A percentile compares a stretch with the other conserved stretches of the same genome.
Evolutionary conservation across 2,888 invertebrate genomes (phyloP).

Genomic region (Drosophila aldrichi): DNA sequence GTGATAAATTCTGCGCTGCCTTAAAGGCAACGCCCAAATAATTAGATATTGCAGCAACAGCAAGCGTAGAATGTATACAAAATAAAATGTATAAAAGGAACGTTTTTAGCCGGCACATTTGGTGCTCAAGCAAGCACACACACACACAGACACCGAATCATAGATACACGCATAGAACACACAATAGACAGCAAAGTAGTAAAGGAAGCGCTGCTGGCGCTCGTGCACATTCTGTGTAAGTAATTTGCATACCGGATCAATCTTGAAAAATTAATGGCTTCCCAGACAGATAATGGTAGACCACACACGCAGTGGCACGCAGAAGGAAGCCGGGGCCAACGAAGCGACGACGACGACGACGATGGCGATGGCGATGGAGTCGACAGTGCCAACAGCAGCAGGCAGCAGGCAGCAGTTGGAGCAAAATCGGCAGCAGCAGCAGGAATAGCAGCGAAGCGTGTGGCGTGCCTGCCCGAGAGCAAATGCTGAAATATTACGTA

Average conservation of each 20-base stretch:
- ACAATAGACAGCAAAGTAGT: slow-evolving; percentile 65
- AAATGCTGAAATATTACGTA: slow-evolving; percentile 80
- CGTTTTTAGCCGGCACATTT: slow-evolving; percentile 49
- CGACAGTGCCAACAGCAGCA: slow-evolving; percentile 25
- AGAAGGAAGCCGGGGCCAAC: slow-evolving; percentile 44
- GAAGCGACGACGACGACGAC: slow-evolving; percentile 18
- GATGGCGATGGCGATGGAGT: slow-evolving; percentile 16
- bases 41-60: slow-evolving; percentile 42
- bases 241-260: slow-evolving; percentile 84
- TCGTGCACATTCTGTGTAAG: slow-evolving; percentile 75
- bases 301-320: slow-evolving; percentile 62
- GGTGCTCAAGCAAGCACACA: slow-evolving; percentile 30
- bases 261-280: slow-evolving; percentile 84
- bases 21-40: slow-evolving; percentile 49
- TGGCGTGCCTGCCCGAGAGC: slow-evolving; percentile 42
- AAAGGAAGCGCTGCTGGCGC: slow-evolving; percentile 68
- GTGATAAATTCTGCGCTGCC: slow-evolving; percentile 33
- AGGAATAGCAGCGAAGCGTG: slow-evolving; percentile 63
- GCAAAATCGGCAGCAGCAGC: slow-evolving; percentile 17
- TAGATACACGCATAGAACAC: slow-evolving; percentile 29
- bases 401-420: slow-evolving; percentile 19
- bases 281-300: slow-evolving; percentile 83
- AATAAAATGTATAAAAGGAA: slow-evolving; percentile 18
- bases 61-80: slow-evolving; percentile 16
- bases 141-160: not conserved